These are phyloP conservation scores for Lutraria lutraria DNA, from an alignment of 2,888 invertebrate species.

Conservation along the genomic window DNA sequence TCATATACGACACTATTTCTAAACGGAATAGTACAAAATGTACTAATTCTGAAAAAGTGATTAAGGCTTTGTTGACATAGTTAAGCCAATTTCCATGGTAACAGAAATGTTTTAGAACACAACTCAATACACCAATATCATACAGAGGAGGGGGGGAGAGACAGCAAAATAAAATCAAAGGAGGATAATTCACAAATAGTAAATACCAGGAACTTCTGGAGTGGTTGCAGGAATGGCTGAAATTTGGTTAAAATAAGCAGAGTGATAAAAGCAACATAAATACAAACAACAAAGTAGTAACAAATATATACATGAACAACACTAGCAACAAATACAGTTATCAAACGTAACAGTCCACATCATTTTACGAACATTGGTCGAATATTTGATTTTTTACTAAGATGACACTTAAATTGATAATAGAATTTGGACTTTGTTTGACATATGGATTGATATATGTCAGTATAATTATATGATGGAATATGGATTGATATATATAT, in stretches of 20 bases:
- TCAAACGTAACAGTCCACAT: no score
- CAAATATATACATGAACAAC: not conserved
- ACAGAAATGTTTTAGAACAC: not conserved
- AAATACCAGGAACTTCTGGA: slow-evolving; percentile 48
- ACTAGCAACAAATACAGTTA: not conserved
- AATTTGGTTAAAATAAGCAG: slow-evolving; percentile 38
- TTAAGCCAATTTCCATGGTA: not conserved
- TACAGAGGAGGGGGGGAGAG: not conserved
- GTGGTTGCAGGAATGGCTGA: slow-evolving; percentile 22
- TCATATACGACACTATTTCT: no score
- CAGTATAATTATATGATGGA: no score
- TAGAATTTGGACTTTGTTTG: no score
- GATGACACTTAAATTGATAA: no score
- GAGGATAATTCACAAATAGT: slow-evolving; percentile 30
- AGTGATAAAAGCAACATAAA: slow-evolving; percentile 32
- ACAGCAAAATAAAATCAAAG: slow-evolving; percentile 25
- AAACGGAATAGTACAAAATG: no score
- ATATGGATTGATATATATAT: no score
- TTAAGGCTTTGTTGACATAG: not conserved
- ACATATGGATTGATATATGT: no score
- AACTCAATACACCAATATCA: slow-evolving; percentile 53
- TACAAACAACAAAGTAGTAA: not conserved
- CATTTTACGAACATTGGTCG: no score
- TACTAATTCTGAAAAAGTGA: no score
- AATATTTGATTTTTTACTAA: no score